Evolutionary conservation across 2,888 invertebrate genomes (phyloP).

Genomic region (Clusia tigrina): DNA sequence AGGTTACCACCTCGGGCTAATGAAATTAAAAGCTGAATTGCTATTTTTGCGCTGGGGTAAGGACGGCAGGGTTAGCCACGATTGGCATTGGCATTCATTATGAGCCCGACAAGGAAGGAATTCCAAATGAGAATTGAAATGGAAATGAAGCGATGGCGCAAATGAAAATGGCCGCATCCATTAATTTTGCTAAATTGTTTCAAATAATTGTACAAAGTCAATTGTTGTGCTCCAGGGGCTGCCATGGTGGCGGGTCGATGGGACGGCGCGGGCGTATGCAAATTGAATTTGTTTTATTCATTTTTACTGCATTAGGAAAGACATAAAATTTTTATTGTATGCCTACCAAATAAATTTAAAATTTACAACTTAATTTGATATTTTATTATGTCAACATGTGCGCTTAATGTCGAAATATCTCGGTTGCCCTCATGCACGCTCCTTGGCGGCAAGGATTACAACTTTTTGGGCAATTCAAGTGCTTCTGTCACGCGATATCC

Average conservation of each 20-base stretch:
- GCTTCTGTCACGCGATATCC: not conserved
- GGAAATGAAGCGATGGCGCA: not conserved
- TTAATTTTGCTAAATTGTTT: constrained; percentile 1
- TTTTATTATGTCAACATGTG: constrained; percentile 30
- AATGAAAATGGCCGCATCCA: not conserved
- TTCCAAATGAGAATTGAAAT: not conserved
- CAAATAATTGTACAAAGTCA: too few relatives aligned
- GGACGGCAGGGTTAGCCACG: not conserved
- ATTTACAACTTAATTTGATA: constrained; percentile 38
- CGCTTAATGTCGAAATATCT: constrained; percentile 4
- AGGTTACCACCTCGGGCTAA: constrained; percentile 39
- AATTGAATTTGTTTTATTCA: too few relatives aligned
- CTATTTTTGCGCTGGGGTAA: constrained; percentile 31
- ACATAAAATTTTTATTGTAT: not conserved
- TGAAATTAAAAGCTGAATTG: constrained; percentile 46
- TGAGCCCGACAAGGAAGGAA: too few relatives aligned
- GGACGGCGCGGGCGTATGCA: too few relatives aligned
- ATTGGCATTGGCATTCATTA: constrained; percentile 8
- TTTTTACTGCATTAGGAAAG: too few relatives aligned
- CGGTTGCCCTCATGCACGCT: not conserved
- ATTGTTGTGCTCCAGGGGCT: too few relatives aligned
- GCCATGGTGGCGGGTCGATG: too few relatives aligned
- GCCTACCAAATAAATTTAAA: not conserved
- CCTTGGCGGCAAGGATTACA: constrained; percentile 1
- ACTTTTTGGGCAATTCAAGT: not conserved